These are phyloP conservation scores for Mus musculus DNA, from an alignment of 2,113 vertebrate genomes.

Conservation along the genomic window DNA sequence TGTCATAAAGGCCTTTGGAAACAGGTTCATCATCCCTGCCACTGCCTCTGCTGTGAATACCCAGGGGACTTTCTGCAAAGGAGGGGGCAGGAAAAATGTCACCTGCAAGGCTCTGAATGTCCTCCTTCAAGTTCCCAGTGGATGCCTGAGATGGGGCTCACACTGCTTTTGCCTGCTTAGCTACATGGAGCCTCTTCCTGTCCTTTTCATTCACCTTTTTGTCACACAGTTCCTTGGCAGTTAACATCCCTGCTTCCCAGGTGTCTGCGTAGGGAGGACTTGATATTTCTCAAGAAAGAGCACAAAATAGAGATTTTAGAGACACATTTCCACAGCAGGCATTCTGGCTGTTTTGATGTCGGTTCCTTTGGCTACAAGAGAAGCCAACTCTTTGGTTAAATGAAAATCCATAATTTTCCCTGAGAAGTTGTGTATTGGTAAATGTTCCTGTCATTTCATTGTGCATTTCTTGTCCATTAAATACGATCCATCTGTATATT, in stretches of 20 bases:
- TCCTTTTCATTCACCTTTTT: constrained; percentile 45
- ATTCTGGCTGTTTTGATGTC: constrained; percentile 15
- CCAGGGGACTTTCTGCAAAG: constrained; percentile 45
- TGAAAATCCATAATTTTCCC: background rate
- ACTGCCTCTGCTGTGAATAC: constrained; percentile 54
- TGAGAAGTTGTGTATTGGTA: background rate
- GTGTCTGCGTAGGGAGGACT: background rate
- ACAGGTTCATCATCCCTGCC: background rate
- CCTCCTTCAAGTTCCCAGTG: background rate
- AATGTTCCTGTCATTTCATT: background rate
- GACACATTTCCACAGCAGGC: constrained; percentile 32
- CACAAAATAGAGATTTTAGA: constrained; percentile 25
- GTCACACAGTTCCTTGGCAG: constrained; percentile 8
- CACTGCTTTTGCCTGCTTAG: constrained; percentile 2
- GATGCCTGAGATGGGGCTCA: background rate
- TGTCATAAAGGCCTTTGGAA: constrained; percentile 46
- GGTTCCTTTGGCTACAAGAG: constrained; percentile 12
- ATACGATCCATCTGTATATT: background rate
- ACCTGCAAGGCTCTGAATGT: background rate
- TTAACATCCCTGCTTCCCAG: constrained; percentile 56
- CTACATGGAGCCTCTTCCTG: constrained; percentile 56
- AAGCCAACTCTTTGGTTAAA: constrained; percentile 39
- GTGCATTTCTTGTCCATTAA: background rate
- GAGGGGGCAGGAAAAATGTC: background rate
- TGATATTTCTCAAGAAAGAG: constrained; percentile 32